Conservation (phyloP, 2,888 invertebrate genomes). For the Diogma glabrata region DNA sequence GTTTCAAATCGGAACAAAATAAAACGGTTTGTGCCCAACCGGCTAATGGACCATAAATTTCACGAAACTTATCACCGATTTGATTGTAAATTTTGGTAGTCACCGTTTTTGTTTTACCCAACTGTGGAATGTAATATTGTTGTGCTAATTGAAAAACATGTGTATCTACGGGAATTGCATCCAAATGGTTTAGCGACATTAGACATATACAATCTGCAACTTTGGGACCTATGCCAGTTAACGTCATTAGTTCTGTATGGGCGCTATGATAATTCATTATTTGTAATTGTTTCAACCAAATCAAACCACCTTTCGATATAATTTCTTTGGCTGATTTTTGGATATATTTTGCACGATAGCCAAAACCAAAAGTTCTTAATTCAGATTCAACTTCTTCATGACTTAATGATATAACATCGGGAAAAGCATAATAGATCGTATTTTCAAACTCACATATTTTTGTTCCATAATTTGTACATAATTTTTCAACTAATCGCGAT, state of each 20-base stretch:
- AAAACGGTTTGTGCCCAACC: constrained; percentile 94
- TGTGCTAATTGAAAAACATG: constrained; percentile 89
- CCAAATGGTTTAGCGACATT: constrained; percentile 84
- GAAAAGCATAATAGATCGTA: constrained; percentile 64
- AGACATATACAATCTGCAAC: constrained; percentile 96
- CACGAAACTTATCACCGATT: constrained; percentile 69
- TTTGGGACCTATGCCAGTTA: constrained; percentile 91
- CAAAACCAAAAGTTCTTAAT: constrained; percentile 65
- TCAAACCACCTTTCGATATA: constrained; percentile 49
- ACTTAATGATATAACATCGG: constrained; percentile 53
- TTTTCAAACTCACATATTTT: constrained; percentile 57
- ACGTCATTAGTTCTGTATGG: constrained; percentile 55
- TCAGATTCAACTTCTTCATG: constrained; percentile 30
- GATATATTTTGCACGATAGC: constrained; percentile 82
- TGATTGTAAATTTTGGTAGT: constrained; percentile 76
- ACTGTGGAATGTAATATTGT: constrained; percentile 64
- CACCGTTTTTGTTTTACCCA: constrained; percentile 57
- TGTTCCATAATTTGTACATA: constrained; percentile 71
- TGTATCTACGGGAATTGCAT: constrained; percentile 89
- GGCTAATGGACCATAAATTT: constrained; percentile 72
- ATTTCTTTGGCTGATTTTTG: constrained; percentile 61
- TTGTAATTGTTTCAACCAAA: constrained; percentile 63
- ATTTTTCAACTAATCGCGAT: constrained; percentile 78
- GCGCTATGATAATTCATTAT: constrained; percentile 59
- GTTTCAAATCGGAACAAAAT: constrained; percentile 71